Evolutionary conservation across 2,888 invertebrate genomes (phyloP).

Genomic region (Alloscopus bannaensis): DNA sequence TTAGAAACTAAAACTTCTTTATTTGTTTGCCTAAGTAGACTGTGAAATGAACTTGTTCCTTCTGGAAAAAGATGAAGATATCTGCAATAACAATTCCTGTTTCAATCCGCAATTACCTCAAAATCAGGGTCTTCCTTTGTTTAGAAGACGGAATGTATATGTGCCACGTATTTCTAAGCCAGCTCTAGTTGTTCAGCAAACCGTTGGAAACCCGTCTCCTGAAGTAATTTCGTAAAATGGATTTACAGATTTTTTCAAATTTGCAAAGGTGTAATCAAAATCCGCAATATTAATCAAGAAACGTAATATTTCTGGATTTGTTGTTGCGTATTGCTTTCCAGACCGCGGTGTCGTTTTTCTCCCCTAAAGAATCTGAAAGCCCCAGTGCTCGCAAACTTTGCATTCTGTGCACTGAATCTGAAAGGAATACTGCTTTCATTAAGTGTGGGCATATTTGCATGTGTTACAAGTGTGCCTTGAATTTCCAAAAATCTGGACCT

Average conservation of each 20-base stretch:
- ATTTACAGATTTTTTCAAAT: too few relatives aligned
- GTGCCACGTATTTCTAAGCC: conserved; percentile 16
- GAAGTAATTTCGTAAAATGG: too few relatives aligned
- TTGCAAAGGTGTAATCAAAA: too few relatives aligned
- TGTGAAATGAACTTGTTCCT: neutral
- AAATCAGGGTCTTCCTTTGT: too few relatives aligned
- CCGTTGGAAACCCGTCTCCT: conserved; percentile 21
- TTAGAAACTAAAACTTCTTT: too few relatives aligned
- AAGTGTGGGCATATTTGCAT: conserved; percentile 66
- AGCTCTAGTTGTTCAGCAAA: neutral
- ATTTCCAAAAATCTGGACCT: neutral
- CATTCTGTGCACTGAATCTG: conserved; percentile 59
- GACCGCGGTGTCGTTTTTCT: too few relatives aligned
- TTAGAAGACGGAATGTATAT: conserved; percentile 21
- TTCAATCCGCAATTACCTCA: too few relatives aligned
- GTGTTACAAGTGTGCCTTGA: conserved; percentile 56
- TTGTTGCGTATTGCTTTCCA: too few relatives aligned
- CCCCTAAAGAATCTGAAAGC: neutral
- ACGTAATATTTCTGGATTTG: too few relatives aligned
- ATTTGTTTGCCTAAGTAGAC: neutral
- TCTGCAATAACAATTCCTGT: too few relatives aligned
- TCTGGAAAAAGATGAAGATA: too few relatives aligned
- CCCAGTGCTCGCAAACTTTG: conserved; percentile 30
- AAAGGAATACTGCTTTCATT: conserved; percentile 57
- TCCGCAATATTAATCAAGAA: too few relatives aligned